Conservation (phyloP, 2,113 vertebrate species). For the Gallinago undulata region DNA sequence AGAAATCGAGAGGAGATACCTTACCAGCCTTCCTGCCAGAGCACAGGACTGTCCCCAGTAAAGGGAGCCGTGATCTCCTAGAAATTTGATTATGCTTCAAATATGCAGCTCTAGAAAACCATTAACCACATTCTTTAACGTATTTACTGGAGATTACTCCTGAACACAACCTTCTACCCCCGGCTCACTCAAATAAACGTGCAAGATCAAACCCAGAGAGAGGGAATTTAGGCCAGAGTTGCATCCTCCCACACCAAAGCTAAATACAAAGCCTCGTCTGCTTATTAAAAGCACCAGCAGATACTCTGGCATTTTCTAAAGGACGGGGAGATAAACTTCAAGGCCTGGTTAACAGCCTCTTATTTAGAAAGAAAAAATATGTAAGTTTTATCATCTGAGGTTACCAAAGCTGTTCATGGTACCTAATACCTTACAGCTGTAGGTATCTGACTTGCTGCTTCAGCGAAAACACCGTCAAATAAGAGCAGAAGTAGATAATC, state of each 20-base stretch:
- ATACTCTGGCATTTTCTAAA: not conserved
- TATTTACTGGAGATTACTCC: not conserved
- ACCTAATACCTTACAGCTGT: not conserved
- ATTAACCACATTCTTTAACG: not conserved
- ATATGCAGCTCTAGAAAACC: not conserved
- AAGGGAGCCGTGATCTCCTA: not conserved
- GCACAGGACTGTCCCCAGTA: rapidly evolving
- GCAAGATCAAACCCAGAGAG: not conserved
- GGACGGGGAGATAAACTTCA: not conserved
- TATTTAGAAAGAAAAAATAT: not conserved
- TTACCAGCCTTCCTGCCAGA: not conserved
- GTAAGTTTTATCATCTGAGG: not conserved
- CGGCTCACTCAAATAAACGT: rapidly evolving
- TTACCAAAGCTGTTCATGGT: not conserved
- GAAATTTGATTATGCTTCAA: not conserved
- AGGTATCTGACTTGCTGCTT: not conserved
- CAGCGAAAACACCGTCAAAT: not conserved
- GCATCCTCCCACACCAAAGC: not conserved
- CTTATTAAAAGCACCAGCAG: not conserved
- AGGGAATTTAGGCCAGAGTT: not conserved
- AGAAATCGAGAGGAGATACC: not conserved
- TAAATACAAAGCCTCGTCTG: not conserved
- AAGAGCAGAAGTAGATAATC: not conserved
- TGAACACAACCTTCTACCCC: not conserved
- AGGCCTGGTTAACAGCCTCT: not conserved